Evolutionary conservation across 2,888 invertebrate species (phyloP), one percentile per base, ranked within the genome.

Genomic region (Tipula helvola): DNA sequence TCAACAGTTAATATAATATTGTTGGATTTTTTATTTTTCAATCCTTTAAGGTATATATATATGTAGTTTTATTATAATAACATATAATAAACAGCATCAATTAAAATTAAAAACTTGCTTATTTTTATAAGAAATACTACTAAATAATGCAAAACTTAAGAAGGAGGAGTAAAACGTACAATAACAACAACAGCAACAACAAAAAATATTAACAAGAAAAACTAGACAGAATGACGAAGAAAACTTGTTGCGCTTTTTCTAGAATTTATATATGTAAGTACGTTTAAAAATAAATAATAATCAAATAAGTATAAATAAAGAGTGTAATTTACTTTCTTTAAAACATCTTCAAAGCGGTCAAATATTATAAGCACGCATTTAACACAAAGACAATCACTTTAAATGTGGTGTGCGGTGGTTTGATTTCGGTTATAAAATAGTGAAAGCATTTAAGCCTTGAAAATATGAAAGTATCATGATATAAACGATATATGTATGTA

Each of bases 181-280:
- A 52, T 16, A 83, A 83, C 28, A 28, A 28, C 28, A 28, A 28
- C 28, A 28, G 2, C 28, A 28, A 28, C n/a, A n/a, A n/a, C n/a
- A 28, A 12, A 84, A 39, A 12, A 39, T 39, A 39, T 84, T 41
- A 84, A 84, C 84, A 84, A 84, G 84, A 84, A 84, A 84, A 84
- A 84, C 84, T 84, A 84, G 84, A 84, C 84, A 84, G 84, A 84
- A 36, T 84, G 84, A 84, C 84, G 84, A 84, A 84, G 84, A 84
- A 84, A 84, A 84, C 84, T 84, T 84, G 84, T 84, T 84, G 84
- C 84, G 84, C 41, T 84, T 84, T 39, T 84, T 84, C 41, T 84
- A 84, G 84, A 84, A 39, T n/a, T n/a, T n/a, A n/a, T 84, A 39
- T 28, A 84, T 71, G 10, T 28, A 57, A 57, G 7, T 57, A 57